A percentile compares a stretch with the other conserved stretches of the same genome.
Evolutionary conservation across 1,140 invertebrate species (phyloP).

Genomic region (Drosophila nigrodunni): DNA sequence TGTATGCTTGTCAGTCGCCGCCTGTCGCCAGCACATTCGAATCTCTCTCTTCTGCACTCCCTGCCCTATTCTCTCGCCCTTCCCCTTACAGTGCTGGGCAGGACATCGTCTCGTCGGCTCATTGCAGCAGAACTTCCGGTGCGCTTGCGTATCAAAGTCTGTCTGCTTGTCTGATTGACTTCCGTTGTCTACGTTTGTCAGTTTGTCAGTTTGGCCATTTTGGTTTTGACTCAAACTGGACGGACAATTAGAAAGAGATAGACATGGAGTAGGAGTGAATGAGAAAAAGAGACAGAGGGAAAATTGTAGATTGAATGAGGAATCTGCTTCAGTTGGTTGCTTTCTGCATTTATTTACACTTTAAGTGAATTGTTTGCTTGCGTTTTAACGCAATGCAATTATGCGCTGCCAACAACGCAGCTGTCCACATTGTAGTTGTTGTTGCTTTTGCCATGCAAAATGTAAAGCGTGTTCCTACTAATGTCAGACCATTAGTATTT

Average conservation of each 20-base stretch:
- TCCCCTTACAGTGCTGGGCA: not conserved
- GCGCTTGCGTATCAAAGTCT: slow-evolving; percentile 80
- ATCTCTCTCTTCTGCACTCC: not conserved
- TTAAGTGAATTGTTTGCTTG: slow-evolving; percentile 83
- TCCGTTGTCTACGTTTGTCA: slow-evolving; percentile 65
- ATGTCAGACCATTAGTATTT: slow-evolving; percentile 67
- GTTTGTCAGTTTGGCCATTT: slow-evolving; percentile 82
- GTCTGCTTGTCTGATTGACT: slow-evolving; percentile 79
- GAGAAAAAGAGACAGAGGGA: not conserved
- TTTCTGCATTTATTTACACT: slow-evolving; percentile 76
- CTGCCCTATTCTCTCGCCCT: not conserved
- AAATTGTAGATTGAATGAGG: slow-evolving; percentile 19
- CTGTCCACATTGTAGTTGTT: slow-evolving; percentile 42
- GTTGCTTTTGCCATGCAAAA: slow-evolving; percentile 31
- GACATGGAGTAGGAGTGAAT: slow-evolving; percentile 6
- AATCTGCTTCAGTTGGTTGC: slow-evolving; percentile 43
- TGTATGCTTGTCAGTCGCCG: slow-evolving; percentile 59
- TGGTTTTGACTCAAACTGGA: slow-evolving; percentile 62
- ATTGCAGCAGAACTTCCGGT: slow-evolving; percentile 78
- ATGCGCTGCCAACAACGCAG: slow-evolving; percentile 55
- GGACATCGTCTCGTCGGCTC: slow-evolving; percentile 62
- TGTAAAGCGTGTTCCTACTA: slow-evolving; percentile 63
- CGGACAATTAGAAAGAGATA: slow-evolving; percentile 21
- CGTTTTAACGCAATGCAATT: slow-evolving; percentile 75
- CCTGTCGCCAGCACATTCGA: slow-evolving; percentile 51